Conservation (phyloP, 2,888 invertebrate genomes). For the Syrista parreyssii region DNA sequence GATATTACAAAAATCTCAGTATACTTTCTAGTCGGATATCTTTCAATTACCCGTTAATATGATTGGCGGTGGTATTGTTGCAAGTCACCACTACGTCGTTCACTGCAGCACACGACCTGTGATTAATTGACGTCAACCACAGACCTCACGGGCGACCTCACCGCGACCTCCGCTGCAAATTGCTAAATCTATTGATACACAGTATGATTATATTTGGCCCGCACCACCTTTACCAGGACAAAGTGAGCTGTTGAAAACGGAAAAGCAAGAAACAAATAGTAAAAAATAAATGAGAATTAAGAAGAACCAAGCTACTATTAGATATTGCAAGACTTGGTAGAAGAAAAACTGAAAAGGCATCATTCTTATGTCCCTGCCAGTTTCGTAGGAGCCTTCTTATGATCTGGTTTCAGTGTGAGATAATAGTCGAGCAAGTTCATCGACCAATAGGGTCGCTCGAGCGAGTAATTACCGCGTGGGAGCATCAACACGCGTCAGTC, state of each 20-base stretch:
- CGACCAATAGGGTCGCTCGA: constrained; percentile 17
- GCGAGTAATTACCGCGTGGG: constrained; percentile 49
- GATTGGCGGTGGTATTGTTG: constrained; percentile 58
- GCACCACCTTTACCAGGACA: neutral
- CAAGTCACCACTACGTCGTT: constrained; percentile 64
- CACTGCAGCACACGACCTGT: constrained; percentile 55
- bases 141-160: constrained; percentile 42
- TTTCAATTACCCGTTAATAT: constrained; percentile 65
- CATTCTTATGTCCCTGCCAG: neutral
- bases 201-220: neutral
- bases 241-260: neutral
- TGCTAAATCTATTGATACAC: constrained; percentile 41
- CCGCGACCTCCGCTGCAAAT: constrained; percentile 23
- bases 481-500: constrained; percentile 39
- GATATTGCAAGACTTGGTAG: neutral
- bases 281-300: neutral
- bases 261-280: neutral
- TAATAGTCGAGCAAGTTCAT: neutral
- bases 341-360: neutral
- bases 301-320: neutral
- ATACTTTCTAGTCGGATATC: constrained; percentile 63
- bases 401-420: neutral
- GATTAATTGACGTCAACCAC: constrained; percentile 66
- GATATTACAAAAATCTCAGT: constrained; percentile 59
- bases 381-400: neutral